A percentile compares a stretch with the other conserved stretches of the same genome.
Evolutionary conservation across 1,140 invertebrate species (phyloP).

Genomic region (Physella acuta): DNA sequence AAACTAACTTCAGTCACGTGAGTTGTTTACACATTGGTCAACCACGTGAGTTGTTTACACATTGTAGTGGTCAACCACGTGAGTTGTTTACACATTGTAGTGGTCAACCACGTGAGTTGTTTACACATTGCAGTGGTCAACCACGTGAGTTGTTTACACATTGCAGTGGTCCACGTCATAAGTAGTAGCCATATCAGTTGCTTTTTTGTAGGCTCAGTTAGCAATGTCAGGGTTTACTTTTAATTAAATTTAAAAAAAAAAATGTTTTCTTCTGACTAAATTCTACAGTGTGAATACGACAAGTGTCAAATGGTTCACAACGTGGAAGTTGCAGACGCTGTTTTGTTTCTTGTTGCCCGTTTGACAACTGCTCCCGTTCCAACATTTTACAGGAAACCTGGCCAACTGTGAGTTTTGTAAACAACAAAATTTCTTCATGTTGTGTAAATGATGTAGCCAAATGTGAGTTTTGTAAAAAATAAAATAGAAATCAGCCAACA

Average conservation of each 20-base stretch:
- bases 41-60: too few relatives aligned
- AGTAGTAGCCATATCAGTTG: too few relatives aligned
- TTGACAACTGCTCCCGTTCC: background rate
- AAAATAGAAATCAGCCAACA: background rate
- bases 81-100: too few relatives aligned
- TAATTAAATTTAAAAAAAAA: too few relatives aligned
- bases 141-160: too few relatives aligned
- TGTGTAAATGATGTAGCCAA: background rate
- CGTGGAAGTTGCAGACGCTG: conserved; percentile 1
- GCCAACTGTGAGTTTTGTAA: background rate
- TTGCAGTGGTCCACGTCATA: too few relatives aligned
- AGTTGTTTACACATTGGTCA: too few relatives aligned
- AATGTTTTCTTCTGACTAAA: background rate
- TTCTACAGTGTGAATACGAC: conserved; percentile 11
- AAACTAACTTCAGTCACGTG: background rate
- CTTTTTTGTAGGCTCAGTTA: too few relatives aligned
- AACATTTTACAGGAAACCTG: background rate
- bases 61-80: too few relatives aligned
- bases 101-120: too few relatives aligned
- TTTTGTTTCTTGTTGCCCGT: background rate
- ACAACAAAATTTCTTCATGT: background rate
- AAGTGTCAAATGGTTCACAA: background rate
- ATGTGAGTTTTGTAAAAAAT: background rate
- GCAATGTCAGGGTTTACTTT: too few relatives aligned
- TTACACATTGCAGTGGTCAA: too few relatives aligned